phyloP scores from a whole-genome alignment of 1,140 invertebrate genomes.

The Heliconius congener region DNA sequence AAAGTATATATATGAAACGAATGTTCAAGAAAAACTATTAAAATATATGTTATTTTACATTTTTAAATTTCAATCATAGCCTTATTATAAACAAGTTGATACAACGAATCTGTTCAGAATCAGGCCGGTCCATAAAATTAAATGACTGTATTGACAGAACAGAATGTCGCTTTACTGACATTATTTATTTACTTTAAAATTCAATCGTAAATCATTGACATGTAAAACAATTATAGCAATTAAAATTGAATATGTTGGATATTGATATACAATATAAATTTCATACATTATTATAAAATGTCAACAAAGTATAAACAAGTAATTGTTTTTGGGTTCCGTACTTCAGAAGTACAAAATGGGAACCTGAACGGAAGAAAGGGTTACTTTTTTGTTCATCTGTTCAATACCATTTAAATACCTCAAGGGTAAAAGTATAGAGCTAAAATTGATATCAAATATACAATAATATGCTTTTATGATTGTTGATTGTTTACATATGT shows the following conservation, averaged over 20 bases:
- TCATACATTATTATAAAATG: background rate
- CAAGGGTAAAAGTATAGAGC: too few relatives aligned
- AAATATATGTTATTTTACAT: background rate
- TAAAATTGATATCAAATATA: too few relatives aligned
- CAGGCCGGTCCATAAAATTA: background rate
- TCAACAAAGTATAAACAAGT: background rate
- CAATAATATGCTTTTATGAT: too few relatives aligned
- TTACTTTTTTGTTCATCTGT: too few relatives aligned
- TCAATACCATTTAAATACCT: too few relatives aligned
- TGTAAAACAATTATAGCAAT: background rate
- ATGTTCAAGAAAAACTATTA: background rate
- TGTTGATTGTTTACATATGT: too few relatives aligned
- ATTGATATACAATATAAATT: too few relatives aligned
- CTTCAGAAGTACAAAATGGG: too few relatives aligned
- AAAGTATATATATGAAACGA: too few relatives aligned
- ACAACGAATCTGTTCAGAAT: conserved; percentile 2
- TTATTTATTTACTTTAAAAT: conserved; percentile 7
- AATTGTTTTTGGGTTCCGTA: background rate
- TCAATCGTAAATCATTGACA: background rate
- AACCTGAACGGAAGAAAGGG: too few relatives aligned
- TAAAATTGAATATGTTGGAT: background rate
- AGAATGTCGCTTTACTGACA: background rate
- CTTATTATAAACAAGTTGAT: background rate
- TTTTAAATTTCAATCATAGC: background rate
- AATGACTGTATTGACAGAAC: background rate